Percentiles rank a stretch among this genome's conserved stretches.
Evolutionary conservation across 2,888 invertebrate genomes (phyloP).

Genomic region (Coremacera marginata): DNA sequence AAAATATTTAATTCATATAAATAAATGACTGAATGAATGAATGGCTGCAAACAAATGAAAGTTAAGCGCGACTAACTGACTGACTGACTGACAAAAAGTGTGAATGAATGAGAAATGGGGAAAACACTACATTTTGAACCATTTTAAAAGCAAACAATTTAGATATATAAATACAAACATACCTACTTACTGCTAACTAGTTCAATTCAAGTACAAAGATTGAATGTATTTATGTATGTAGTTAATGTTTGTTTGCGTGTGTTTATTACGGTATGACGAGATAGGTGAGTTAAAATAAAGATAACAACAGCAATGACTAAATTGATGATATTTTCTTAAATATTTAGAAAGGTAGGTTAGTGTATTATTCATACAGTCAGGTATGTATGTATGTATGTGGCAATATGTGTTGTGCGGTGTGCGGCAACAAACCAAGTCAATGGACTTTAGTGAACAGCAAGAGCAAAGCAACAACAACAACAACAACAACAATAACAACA

Average conservation of each 20-base stretch:
- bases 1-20: no score
- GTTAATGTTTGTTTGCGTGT: neutral
- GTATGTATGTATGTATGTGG: slow-evolving; percentile 8
- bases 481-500: slow-evolving; percentile 17
- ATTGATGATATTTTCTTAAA: slow-evolving; percentile 5
- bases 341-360: slow-evolving; percentile 29
- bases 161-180: slow-evolving; percentile 29
- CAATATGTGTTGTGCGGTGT: neutral
- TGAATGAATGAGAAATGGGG: slow-evolving; percentile 25
- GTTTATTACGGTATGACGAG: no score
- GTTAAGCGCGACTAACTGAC: neutral
- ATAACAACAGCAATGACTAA: neutral
- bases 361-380: neutral
- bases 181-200: neutral
- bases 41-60: no score
- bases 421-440: slow-evolving; percentile 13
- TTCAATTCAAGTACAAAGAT: neutral
- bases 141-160: slow-evolving; percentile 41
- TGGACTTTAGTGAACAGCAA: slow-evolving; percentile 15
- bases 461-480: neutral
- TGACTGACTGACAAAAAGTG: slow-evolving; percentile 6
- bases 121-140: slow-evolving; percentile 15
- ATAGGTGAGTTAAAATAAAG: no score
- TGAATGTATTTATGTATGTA: neutral
- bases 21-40: no score